Evolutionary conservation across 2,113 vertebrate genomes (phyloP), one percentile per base, ranked within the genome.

Genomic region (Gallinago jamesoni): DNA sequence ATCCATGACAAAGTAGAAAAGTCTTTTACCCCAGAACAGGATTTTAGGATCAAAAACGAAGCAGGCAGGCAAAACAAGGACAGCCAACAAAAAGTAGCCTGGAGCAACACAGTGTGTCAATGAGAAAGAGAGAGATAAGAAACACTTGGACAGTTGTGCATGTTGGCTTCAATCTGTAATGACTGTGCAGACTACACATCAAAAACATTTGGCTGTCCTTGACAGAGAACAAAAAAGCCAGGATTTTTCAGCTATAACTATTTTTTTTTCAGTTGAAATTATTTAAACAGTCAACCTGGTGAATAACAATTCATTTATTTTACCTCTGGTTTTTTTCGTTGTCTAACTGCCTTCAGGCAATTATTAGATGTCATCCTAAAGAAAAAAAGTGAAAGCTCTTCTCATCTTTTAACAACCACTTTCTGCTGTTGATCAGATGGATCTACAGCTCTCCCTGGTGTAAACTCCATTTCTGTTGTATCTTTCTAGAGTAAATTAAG

Each of bases 121-220:
- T 92, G 91, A 95, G 82, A 89, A 92, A 79, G 76, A 79, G 62
- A 68, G 50, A 94, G 93, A 97, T 94, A 95, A 96, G 94, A 97
- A 96, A 72, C 67, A 92, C 87, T 96, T 93, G 96, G 95, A 97
- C 94, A 96, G 87, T 95, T 93, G 70, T 93, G 87, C 53, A 83
- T 73, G 63, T 96, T 96, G 94, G 96, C 94, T 95, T 94, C 84
- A 84, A 92, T 96, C 86, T 88, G 60, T 87, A 91, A 90, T 87
- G 87, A 90, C 89, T 94, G 79, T 94, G 78, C 76, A 95, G 89
- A 53, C 89, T 55, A 94, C 63, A 77, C 63, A 92, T 96, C 70
- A 93, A 93, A 95, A 97, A 53, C 27, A 82, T 84, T 94, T 95
- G 95, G 84, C 95, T 92, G 92, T 77, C 87, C 94, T 96, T 96